A percentile compares a stretch with the other conserved stretches of the same genome.
phyloP scores from a whole-genome alignment of 2,888 invertebrate genomes.

The Hoplodrina ambigua region DNA sequence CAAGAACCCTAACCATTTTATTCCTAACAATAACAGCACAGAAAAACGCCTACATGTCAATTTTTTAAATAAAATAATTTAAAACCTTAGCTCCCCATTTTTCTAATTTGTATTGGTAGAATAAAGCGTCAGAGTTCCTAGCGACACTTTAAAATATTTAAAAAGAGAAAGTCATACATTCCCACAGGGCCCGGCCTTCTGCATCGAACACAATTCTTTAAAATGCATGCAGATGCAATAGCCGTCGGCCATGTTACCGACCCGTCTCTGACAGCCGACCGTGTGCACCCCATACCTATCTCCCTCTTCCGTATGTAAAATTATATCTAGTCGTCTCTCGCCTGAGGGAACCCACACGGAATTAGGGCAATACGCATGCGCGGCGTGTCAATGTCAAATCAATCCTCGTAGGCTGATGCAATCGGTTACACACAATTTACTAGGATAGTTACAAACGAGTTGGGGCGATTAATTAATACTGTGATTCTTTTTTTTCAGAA shows the following conservation, averaged over 20 bases:
- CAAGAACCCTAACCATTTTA: not conserved
- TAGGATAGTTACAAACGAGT: conserved; percentile 68
- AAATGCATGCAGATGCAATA: conserved; percentile 86
- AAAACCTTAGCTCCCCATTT: not conserved
- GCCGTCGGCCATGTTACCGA: conserved; percentile 86
- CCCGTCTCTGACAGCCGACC: conserved; percentile 72
- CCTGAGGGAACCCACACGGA: conserved; percentile 75
- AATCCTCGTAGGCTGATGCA: conserved; percentile 89
- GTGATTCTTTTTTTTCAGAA: conserved; percentile 72
- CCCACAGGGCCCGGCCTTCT: conserved; percentile 66
- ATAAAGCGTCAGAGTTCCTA: not conserved
- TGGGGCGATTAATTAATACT: conserved; percentile 66
- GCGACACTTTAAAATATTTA: conserved; percentile 12
- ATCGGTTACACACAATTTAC: conserved; percentile 74
- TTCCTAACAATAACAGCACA: not conserved
- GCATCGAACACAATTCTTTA: conserved; percentile 71
- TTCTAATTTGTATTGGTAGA: not conserved
- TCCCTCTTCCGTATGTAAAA: conserved; percentile 66
- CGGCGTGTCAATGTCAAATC: conserved; percentile 89
- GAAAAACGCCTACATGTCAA: not conserved
- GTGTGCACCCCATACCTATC: conserved; percentile 71
- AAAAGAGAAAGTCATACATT: conserved; percentile 63
- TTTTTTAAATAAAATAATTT: not conserved
- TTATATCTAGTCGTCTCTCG: conserved; percentile 71
- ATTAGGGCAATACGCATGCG: conserved; percentile 90